Evolutionary conservation across 2,888 invertebrate species (phyloP).

Genomic region (Aphidoletes aphidimyza): DNA sequence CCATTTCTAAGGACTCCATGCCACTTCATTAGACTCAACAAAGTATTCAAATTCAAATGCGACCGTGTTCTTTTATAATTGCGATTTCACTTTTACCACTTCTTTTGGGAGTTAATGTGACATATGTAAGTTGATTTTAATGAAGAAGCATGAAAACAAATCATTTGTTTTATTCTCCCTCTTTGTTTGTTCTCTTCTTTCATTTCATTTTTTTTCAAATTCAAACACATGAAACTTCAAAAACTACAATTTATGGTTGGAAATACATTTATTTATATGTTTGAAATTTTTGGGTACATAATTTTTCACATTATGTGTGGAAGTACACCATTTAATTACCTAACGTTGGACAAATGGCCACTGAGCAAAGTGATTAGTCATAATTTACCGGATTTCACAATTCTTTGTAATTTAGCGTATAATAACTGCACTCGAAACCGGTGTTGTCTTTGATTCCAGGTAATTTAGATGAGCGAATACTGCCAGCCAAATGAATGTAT

Average conservation of each 20-base stretch:
- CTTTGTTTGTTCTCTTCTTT: not conserved
- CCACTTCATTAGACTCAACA: too few relatives aligned
- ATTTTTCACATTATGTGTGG: not conserved
- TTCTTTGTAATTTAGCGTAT: conserved; percentile 1
- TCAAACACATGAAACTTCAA: too few relatives aligned
- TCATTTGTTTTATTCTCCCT: not conserved
- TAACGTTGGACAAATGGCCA: not conserved
- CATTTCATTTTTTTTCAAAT: not conserved
- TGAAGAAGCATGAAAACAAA: not conserved
- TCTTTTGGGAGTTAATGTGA: conserved; percentile 9
- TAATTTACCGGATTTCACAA: conserved; percentile 14
- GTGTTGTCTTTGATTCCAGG: conserved; percentile 31
- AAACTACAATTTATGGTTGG: not conserved
- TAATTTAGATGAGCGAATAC: conserved; percentile 11
- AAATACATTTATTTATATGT: not conserved
- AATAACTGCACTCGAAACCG: conserved; percentile 20
- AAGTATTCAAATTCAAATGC: too few relatives aligned
- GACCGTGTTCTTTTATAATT: too few relatives aligned
- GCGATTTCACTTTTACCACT: conserved; percentile 1
- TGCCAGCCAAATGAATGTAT: not conserved
- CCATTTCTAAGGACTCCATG: too few relatives aligned
- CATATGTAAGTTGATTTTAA: too few relatives aligned
- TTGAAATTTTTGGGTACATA: not conserved
- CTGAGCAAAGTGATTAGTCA: conserved; percentile 5
- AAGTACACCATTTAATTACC: conserved; percentile 20